Evolutionary conservation across 1,140 invertebrate genomes (phyloP).

Genomic region (Aricia agestis): DNA sequence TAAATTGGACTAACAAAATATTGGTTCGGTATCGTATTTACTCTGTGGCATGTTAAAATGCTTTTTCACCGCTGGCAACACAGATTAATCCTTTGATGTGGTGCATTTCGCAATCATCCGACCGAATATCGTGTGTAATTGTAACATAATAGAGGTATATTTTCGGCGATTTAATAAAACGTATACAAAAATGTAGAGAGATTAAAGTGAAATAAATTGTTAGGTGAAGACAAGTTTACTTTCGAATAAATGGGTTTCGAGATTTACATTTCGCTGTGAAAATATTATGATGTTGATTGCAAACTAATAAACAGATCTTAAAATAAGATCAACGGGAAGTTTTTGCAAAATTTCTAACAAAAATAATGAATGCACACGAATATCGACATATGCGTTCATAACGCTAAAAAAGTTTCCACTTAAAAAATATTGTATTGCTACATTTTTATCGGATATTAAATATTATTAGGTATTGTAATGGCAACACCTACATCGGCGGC

Average conservation of each 20-base stretch:
- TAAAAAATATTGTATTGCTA: too few relatives aligned
- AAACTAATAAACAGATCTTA: background rate
- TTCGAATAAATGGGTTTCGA: background rate
- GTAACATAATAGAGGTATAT: background rate
- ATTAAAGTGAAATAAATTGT: background rate
- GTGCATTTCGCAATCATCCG: slow-evolving; percentile 20
- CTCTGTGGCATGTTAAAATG: slow-evolving; percentile 22
- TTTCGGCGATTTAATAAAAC: background rate
- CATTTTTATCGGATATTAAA: too few relatives aligned
- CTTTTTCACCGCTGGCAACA: slow-evolving; percentile 23
- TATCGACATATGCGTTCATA: too few relatives aligned
- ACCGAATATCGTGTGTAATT: slow-evolving; percentile 12
- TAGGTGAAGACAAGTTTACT: background rate
- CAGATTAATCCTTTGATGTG: slow-evolving; percentile 24
- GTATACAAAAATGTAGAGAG: background rate
- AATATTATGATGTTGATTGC: background rate
- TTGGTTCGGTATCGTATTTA: slow-evolving; percentile 4
- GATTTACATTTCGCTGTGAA: background rate
- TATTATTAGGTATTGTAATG: too few relatives aligned
- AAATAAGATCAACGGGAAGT: background rate
- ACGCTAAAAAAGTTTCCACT: too few relatives aligned
- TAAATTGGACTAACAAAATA: slow-evolving; percentile 11
- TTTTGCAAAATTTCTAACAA: background rate
- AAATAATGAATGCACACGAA: too few relatives aligned
- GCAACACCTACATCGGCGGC: too few relatives aligned